Percentiles rank a stretch among this genome's conserved stretches.
Conservation (phyloP, 2,888 invertebrate species). For the Luffia ferchaultella region DNA sequence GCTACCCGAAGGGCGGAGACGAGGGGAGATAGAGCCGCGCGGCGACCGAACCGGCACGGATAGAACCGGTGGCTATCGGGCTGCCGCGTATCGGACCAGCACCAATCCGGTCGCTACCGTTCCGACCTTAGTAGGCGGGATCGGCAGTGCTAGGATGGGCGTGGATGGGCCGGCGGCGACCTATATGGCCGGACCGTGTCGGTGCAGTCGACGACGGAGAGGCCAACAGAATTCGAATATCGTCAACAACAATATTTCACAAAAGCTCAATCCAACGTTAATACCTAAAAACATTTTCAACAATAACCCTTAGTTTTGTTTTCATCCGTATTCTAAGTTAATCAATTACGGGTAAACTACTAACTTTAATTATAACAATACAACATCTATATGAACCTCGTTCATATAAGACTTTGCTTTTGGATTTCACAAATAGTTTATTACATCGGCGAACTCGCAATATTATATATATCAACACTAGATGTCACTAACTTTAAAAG, state of each 20-base stretch:
- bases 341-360: conserved; percentile 60
- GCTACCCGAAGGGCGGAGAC: no score
- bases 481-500: conserved; percentile 66
- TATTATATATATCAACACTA: not conserved
- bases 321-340: conserved; percentile 53
- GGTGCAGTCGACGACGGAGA: not conserved
- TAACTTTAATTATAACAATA: conserved; percentile 58
- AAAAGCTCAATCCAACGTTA: conserved; percentile 60
- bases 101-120: no score
- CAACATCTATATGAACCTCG: conserved; percentile 52
- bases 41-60: no score
- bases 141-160: no score
- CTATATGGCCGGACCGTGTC: not conserved
- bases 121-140: no score
- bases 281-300: conserved; percentile 63
- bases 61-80: no score
- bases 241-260: conserved; percentile 48
- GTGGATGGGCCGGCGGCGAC: no score
- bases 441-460: no score
- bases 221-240: not conserved
- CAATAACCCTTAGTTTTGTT: conserved; percentile 54
- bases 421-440: no score
- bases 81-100: no score
- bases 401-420: no score
- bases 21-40: no score